Percentiles rank a stretch among this genome's conserved stretches.
Evolutionary conservation across 2,113 vertebrate species (phyloP).

Genomic region (Brachirus orientalis): DNA sequence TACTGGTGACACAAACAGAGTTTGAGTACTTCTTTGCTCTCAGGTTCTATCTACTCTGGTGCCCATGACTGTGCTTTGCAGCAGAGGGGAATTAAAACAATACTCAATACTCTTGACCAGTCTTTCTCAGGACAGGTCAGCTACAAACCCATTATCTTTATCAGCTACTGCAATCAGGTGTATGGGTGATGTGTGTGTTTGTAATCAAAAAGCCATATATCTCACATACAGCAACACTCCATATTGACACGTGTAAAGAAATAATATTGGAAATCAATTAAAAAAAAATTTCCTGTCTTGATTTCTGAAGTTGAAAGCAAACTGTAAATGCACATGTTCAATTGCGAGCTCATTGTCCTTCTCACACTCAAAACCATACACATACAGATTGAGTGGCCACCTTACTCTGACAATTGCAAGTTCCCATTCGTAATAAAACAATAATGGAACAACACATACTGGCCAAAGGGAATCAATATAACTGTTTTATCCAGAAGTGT

Average conservation of each 20-base stretch:
- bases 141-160: constrained; percentile 91
- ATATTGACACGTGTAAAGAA: too few relatives aligned
- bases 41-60: constrained; percentile 49
- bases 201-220: too few relatives aligned
- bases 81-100: constrained; percentile 76
- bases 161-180: constrained; percentile 81
- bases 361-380: constrained; percentile 23
- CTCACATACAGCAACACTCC: too few relatives aligned
- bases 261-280: too few relatives aligned
- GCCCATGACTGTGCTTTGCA: constrained; percentile 32
- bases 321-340: too few relatives aligned
- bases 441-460: constrained; percentile 64
- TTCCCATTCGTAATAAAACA: constrained; percentile 71
- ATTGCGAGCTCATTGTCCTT: constrained; percentile 16
- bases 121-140: constrained; percentile 80
- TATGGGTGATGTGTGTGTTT: too few relatives aligned
- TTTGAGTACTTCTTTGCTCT: constrained; percentile 42
- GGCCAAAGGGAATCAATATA: constrained; percentile 67
- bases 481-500: constrained; percentile 66
- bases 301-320: too few relatives aligned
- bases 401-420: constrained; percentile 48
- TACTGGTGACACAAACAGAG: constrained; percentile 6
- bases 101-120: constrained; percentile 79
- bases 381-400: constrained; percentile 29
- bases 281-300: too few relatives aligned